Evolutionary conservation across 2,113 vertebrate genomes (phyloP).

Genomic region (Hydrolagus affinis): DNA sequence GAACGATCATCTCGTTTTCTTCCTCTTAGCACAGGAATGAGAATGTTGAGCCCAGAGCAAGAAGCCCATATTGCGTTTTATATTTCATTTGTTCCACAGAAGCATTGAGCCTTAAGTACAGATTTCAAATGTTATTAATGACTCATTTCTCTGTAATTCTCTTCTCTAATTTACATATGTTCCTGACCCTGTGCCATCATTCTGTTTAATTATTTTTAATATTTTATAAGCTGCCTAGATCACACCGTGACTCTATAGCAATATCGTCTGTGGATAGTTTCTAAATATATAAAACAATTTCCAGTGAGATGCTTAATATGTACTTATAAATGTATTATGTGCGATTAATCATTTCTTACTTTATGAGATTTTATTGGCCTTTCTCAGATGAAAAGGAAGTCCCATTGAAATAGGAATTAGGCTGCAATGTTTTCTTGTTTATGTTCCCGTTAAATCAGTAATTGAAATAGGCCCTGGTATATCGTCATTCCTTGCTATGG

Average conservation of each 20-base stretch:
- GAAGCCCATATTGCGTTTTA: not conserved
- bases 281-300: slow-evolving; percentile 50
- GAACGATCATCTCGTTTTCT: not conserved
- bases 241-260: slow-evolving; percentile 42
- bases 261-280: slow-evolving; percentile 41
- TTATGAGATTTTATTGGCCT: not conserved
- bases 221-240: slow-evolving; percentile 59
- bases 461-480: not conserved
- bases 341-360: slow-evolving; percentile 20
- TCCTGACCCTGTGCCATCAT: slow-evolving; percentile 49
- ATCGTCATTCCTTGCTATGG: not conserved
- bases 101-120: slow-evolving; percentile 16
- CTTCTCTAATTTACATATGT: slow-evolving; percentile 47
- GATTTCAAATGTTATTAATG: slow-evolving; percentile 22
- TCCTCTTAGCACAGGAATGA: slow-evolving; percentile 1
- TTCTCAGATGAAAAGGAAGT: not conserved
- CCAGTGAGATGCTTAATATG: slow-evolving; percentile 48
- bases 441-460: not conserved
- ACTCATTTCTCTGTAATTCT: slow-evolving; percentile 42
- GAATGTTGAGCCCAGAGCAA: not conserved
- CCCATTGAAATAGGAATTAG: not conserved
- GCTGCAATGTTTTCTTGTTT: not conserved
- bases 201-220: slow-evolving; percentile 62
- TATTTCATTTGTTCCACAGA: slow-evolving; percentile 8
- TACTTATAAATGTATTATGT: slow-evolving; percentile 13